Conservation (phyloP, 2,113 vertebrate genomes). For the Mastomys coucha region DNA sequence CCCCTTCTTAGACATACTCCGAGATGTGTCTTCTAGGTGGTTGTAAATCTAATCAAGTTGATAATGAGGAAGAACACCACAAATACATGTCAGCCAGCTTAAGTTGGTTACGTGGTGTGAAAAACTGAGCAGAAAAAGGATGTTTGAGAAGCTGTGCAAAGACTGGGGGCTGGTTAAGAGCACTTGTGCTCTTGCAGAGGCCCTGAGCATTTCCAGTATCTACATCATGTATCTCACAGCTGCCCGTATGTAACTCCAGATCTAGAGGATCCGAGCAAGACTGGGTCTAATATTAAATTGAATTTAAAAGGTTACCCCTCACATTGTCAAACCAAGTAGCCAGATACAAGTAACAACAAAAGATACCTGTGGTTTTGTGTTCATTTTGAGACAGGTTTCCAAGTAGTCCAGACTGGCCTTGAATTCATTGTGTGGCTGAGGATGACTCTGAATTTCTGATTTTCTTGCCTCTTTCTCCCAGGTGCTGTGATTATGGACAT, state of each 20-base stretch:
- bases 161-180: background rate
- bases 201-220: background rate
- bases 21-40: background rate
- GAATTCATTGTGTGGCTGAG: background rate
- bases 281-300: background rate
- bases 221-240: background rate
- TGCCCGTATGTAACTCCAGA: background rate
- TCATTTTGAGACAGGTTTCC: background rate
- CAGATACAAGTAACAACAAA: slow-evolving; percentile 60
- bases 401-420: background rate
- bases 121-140: background rate
- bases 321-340: background rate
- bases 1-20: background rate
- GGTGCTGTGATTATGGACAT: background rate
- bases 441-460: background rate
- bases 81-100: background rate
- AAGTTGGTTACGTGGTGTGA: background rate
- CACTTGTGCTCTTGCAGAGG: background rate
- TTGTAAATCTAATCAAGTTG: background rate
- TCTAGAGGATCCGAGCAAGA: background rate
- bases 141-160: background rate
- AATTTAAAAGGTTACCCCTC: background rate
- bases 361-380: slow-evolving; percentile 50
- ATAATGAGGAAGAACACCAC: background rate
- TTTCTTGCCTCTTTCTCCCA: background rate